A percentile compares a stretch with the other conserved stretches of the same genome.
phyloP scores from a whole-genome alignment of 2,113 vertebrate species.

The Prochilodus magdalenae region DNA sequence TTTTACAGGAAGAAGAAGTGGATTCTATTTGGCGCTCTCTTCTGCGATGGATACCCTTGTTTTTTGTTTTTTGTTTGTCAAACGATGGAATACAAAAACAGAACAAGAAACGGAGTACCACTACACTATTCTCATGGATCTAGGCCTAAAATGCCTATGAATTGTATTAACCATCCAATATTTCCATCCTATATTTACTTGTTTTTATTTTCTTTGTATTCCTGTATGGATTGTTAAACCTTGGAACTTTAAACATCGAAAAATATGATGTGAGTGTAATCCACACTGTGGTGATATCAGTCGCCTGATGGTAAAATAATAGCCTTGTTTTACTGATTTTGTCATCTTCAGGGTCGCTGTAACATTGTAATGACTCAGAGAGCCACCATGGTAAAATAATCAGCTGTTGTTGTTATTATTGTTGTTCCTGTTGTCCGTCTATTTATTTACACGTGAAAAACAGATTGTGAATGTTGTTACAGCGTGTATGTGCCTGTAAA shows the following conservation, averaged over 20 bases:
- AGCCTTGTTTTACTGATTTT: background rate
- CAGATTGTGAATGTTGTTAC: conserved; percentile 42
- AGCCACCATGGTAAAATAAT: conserved; percentile 42
- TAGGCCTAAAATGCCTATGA: background rate
- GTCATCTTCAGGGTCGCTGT: background rate
- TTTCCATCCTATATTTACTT: too few species aligned
- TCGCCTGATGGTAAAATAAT: background rate
- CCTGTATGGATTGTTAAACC: too few species aligned
- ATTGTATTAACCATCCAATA: too few species aligned
- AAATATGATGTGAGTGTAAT: background rate
- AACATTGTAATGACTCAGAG: background rate
- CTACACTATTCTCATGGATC: background rate
- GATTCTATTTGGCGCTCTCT: background rate
- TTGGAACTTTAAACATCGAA: background rate
- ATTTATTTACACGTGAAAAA: conserved; percentile 48
- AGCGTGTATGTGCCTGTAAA: conserved; percentile 11
- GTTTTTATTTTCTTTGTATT: background rate
- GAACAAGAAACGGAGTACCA: background rate
- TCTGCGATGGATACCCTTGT: background rate
- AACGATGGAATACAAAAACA: conserved; percentile 7
- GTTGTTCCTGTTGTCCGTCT: conserved; percentile 22
- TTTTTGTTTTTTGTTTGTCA: background rate
- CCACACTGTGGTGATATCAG: background rate
- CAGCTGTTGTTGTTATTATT: conserved; percentile 26
- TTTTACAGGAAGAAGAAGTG: background rate